Conservation (phyloP, 2,113 vertebrate species). For the Chloropsis cyanopogon region DNA sequence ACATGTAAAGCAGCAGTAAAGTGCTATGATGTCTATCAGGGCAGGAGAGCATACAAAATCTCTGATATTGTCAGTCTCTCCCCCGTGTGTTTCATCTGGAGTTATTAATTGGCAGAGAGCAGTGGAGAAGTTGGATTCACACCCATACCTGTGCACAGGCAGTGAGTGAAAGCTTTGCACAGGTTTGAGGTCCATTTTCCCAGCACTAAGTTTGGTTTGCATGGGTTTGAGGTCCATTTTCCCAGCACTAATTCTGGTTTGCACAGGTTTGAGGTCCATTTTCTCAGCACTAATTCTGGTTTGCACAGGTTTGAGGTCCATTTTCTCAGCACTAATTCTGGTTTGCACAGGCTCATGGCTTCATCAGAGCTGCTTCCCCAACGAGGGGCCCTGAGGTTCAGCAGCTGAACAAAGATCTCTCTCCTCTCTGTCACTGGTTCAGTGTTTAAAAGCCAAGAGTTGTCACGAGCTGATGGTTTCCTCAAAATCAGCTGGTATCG, state of each 20-base stretch:
- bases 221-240: neutral
- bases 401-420: neutral
- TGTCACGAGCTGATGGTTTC: neutral
- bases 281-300: neutral
- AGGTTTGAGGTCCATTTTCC: neutral
- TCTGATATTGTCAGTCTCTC: neutral
- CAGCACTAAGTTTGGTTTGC: neutral
- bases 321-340: neutral
- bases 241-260: neutral
- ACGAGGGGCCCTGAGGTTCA: neutral
- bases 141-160: neutral
- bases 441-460: neutral
- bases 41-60: neutral
- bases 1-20: constrained; percentile 16
- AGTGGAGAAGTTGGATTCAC: neutral
- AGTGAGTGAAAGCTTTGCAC: neutral
- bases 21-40: constrained; percentile 5
- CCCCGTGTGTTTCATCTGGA: neutral
- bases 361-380: neutral
- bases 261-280: neutral
- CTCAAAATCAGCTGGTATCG: neutral
- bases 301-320: neutral
- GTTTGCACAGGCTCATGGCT: neutral
- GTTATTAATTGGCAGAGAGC: neutral
- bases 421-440: neutral